These are phyloP conservation scores for Ctenochaetus hawaiiensis DNA, from an alignment of 2,797 vertebrate species.

Conservation along the genomic window DNA sequence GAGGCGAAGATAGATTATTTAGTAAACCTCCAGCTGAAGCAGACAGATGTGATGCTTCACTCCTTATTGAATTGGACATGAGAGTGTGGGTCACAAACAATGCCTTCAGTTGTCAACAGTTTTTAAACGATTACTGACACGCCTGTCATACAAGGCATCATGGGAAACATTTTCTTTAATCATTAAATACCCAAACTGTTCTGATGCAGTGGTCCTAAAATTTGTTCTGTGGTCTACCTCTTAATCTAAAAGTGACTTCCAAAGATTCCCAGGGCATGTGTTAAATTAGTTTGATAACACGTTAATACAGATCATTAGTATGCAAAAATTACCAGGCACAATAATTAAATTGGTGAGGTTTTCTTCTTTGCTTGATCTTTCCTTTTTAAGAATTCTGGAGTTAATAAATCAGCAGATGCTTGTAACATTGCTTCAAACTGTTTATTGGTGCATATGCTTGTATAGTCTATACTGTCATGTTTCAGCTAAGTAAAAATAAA, in stretches of 20 bases:
- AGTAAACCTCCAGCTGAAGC: background rate
- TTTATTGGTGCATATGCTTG: constrained; percentile 46
- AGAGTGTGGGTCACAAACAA: background rate
- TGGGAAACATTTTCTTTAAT: background rate
- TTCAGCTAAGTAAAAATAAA: background rate
- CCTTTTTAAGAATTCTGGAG: constrained; percentile 1
- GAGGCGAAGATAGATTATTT: too few species aligned
- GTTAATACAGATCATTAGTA: background rate
- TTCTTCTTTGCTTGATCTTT: constrained; percentile 8
- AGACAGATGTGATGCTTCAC: background rate
- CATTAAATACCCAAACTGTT: background rate
- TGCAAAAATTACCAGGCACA: background rate
- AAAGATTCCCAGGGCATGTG: constrained; percentile 16
- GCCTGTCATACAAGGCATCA: too few species aligned
- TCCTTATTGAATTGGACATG: background rate
- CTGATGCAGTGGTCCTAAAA: background rate
- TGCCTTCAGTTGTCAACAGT: background rate
- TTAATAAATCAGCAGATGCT: constrained; percentile 14
- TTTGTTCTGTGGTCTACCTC: constrained; percentile 4
- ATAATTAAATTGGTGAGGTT: constrained; percentile 6
- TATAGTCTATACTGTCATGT: constrained; percentile 4
- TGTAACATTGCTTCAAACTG: constrained; percentile 23
- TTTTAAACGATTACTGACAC: constrained; percentile 1
- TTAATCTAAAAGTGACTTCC: constrained; percentile 1
- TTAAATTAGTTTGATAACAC: background rate